Evolutionary conservation across 2,888 invertebrate genomes (phyloP), one percentile per base, ranked within the genome.

Genomic region (Bruchidius siliquastri): DNA sequence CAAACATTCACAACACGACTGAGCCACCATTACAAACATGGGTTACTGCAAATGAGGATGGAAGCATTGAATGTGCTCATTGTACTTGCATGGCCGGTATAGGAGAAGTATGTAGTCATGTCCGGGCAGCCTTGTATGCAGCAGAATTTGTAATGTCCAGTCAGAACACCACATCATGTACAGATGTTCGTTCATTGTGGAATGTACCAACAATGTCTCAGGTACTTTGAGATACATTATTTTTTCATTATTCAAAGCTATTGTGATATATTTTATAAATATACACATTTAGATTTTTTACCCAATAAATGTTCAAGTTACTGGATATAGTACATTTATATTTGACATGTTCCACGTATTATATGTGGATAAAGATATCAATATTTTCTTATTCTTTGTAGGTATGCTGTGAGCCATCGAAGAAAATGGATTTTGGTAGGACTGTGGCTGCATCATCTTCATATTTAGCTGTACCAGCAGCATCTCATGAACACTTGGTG

Each of bases 11-110:
- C 77, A 77, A 72, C 72, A 72, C 75, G 72, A 72, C 68, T 13
- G 73, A 73, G 21, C 0, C 20, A 6, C 72, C 71, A 2, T 66
- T 77, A 4, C 8, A 73, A 22, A 70, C 71, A 1, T 77, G 75
- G 74, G 70, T 76, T 6, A 70, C 75, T 22, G 22, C 21, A 30
- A 20, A 70, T 32, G 20, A 70, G 10, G 76, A 77, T 75, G 79
- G 77, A 22, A 73, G 71, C 13, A 71, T 78, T 22, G 22, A 67
- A 26, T 73, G 49, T 69, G 76, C 74, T 20, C 77, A 79, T 68
- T 79, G 77, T 32, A 77, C 74, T 21, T 78, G 79, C 72, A 73
- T 77, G 72, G 79, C 79, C 30, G 78, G 79, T 2, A 20, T 71
- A 18, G 72, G 76, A 21, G 78, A 76, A 75, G 78, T 76, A 13